phyloP scores from a whole-genome alignment of 1,140 invertebrate genomes.

The Mercenaria mercenaria region DNA sequence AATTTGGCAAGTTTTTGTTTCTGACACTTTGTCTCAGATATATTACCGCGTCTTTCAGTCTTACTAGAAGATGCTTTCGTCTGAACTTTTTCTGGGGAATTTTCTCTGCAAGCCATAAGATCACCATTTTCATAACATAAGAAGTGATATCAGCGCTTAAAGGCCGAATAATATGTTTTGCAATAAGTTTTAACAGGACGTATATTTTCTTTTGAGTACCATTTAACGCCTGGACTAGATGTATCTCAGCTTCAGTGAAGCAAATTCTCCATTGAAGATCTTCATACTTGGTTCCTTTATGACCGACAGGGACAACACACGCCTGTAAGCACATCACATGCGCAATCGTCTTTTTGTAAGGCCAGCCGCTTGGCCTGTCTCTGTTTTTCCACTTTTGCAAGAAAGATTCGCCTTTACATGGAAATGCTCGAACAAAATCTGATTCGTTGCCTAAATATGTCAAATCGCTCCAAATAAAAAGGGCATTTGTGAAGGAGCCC shows the following conservation, averaged over 20 bases:
- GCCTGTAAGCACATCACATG: not conserved
- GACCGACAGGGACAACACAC: conserved; percentile 4
- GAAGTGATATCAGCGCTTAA: not conserved
- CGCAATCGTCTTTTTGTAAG: not conserved
- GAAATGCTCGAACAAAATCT: conserved; percentile 33
- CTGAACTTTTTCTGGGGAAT: not conserved
- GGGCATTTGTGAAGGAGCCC: no score
- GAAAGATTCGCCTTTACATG: not conserved
- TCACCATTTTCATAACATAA: conserved; percentile 32
- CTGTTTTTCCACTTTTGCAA: not conserved
- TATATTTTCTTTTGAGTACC: conserved; percentile 22
- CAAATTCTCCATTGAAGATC: conserved; percentile 44
- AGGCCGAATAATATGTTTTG: not conserved
- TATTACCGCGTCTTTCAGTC: not conserved
- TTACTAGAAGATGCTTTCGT: not conserved
- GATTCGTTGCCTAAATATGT: not conserved
- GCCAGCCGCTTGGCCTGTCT: not conserved
- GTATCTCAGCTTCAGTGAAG: not conserved
- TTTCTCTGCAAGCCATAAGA: conserved; percentile 24
- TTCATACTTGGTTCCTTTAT: not conserved
- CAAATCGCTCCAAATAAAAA: no score
- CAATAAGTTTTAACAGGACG: conserved; percentile 18
- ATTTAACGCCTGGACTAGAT: conserved; percentile 4
- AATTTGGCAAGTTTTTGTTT: not conserved
- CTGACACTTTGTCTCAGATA: conserved; percentile 6